A percentile compares a stretch with the other conserved stretches of the same genome.
phyloP scores from a whole-genome alignment of 2,797 vertebrate genomes.

The Amblyopsis hoosieri region DNA sequence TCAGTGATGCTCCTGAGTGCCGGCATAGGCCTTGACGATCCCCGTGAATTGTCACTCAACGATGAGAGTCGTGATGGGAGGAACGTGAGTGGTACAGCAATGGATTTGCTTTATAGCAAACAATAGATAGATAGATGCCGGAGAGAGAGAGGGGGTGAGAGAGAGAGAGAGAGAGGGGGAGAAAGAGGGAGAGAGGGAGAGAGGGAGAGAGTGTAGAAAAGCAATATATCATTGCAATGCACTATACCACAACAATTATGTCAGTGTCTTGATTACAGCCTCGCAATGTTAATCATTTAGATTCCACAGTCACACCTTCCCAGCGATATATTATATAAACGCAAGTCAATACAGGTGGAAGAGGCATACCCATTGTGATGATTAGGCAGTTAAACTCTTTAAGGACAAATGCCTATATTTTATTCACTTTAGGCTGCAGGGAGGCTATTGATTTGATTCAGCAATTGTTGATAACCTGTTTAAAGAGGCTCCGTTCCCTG shows the following conservation, averaged over 20 bases:
- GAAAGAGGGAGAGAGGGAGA: background rate
- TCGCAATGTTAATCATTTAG: conserved; percentile 61
- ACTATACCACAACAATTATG: conserved; percentile 24
- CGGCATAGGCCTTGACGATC: conserved; percentile 59
- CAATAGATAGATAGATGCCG: too few species aligned
- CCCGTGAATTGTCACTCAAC: conserved; percentile 74
- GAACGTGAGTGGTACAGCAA: conserved; percentile 10
- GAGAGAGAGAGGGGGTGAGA: background rate
- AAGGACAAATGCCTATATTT: conserved; percentile 62
- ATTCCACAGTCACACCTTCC: conserved; percentile 36
- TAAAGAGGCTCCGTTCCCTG: conserved; percentile 50
- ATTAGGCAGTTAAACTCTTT: conserved; percentile 51
- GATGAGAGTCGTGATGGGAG: conserved; percentile 32
- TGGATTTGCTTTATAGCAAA: conserved; percentile 1
- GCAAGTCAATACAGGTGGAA: conserved; percentile 61
- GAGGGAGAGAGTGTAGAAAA: background rate
- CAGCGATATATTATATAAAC: conserved; percentile 65
- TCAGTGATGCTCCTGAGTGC: conserved; percentile 26
- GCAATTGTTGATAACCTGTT: conserved; percentile 65
- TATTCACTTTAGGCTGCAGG: conserved; percentile 57
- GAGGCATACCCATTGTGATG: conserved; percentile 38
- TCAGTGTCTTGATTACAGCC: conserved; percentile 34
- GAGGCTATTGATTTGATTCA: conserved; percentile 65
- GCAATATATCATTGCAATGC: background rate
- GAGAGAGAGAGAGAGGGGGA: background rate